A percentile compares a stretch with the other conserved stretches of the same genome.
Conservation (phyloP, 53 echinoderm and acorn worm species). For the Luidia sarsii region DNA sequence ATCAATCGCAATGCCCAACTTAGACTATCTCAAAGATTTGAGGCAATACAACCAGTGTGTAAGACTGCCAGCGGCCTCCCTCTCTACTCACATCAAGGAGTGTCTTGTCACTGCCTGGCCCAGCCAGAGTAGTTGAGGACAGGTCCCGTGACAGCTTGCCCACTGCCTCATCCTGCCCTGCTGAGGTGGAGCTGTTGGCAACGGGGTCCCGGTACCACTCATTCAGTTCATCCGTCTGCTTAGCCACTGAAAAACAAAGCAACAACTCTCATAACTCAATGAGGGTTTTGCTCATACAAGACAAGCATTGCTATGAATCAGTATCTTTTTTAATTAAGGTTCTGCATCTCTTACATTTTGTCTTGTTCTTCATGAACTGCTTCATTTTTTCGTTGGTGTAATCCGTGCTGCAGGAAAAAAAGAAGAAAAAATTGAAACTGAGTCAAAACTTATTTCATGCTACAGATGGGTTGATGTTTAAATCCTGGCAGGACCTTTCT, state of each 20-base stretch:
- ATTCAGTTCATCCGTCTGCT: slow-evolving; percentile 76
- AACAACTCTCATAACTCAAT: too few species aligned
- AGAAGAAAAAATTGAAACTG: too few species aligned
- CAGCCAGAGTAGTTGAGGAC: slow-evolving; percentile 25
- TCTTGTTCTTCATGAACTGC: slow-evolving; percentile 79
- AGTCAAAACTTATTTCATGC: too few species aligned
- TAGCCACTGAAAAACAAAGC: slow-evolving; percentile 70
- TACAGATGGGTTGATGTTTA: too few species aligned
- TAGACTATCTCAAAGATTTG: too few species aligned
- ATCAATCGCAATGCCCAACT: too few species aligned
- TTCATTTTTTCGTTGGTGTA: slow-evolving; percentile 73
- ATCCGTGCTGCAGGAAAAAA: slow-evolving; percentile 8
- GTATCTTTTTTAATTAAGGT: not conserved
- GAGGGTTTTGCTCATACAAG: too few species aligned
- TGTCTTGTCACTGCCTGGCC: slow-evolving; percentile 16
- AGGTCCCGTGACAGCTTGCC: slow-evolving; percentile 13
- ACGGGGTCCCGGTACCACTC: slow-evolving; percentile 69
- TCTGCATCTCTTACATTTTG: slow-evolving; percentile 67
- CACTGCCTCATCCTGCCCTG: slow-evolving; percentile 27
- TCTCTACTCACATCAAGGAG: slow-evolving; percentile 45
- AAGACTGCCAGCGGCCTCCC: not conserved
- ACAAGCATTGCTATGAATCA: too few species aligned
- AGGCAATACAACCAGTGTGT: too few species aligned
- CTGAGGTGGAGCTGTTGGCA: slow-evolving; percentile 12
- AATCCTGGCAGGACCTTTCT: too few species aligned